Percentiles rank a stretch among this genome's conserved stretches.
Conservation (phyloP, 2,888 invertebrate genomes). For the Ceratothoa steindachneri region DNA sequence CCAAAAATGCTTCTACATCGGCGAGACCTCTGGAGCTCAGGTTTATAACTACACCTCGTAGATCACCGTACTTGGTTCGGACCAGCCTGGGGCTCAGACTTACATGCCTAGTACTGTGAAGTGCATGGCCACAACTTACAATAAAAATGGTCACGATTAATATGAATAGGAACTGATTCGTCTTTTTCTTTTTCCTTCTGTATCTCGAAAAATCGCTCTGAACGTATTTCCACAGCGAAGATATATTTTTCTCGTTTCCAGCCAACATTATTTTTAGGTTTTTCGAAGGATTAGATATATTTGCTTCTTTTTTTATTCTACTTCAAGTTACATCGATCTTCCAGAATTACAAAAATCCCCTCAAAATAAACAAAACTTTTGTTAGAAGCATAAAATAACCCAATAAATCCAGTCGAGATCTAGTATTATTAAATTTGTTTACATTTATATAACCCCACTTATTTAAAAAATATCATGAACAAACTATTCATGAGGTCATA, state of each 20-base stretch:
- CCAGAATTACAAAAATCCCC: too few species aligned
- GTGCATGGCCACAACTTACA: neutral
- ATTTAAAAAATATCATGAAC: neutral
- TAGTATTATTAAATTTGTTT: too few species aligned
- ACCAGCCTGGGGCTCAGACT: slow-evolving; percentile 38
- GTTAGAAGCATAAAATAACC: too few species aligned
- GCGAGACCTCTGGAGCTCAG: slow-evolving; percentile 33
- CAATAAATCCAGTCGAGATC: too few species aligned
- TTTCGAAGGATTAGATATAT: neutral
- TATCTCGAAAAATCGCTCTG: neutral
- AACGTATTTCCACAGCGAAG: neutral
- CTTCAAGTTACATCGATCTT: too few species aligned
- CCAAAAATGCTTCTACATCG: slow-evolving; percentile 78
- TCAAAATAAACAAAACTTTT: too few species aligned
- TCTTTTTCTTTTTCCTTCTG: neutral
- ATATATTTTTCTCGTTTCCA: neutral
- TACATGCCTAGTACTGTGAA: slow-evolving; percentile 29
- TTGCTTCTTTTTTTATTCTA: neutral
- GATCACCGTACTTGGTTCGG: slow-evolving; percentile 38
- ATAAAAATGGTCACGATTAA: neutral
- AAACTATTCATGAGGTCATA: neutral
- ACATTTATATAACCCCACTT: neutral
- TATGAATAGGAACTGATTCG: neutral
- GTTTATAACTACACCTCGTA: slow-evolving; percentile 36
- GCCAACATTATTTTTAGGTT: neutral